phyloP scores from a whole-genome alignment of 1,140 invertebrate genomes.

The Brachionus rubens region DNA sequence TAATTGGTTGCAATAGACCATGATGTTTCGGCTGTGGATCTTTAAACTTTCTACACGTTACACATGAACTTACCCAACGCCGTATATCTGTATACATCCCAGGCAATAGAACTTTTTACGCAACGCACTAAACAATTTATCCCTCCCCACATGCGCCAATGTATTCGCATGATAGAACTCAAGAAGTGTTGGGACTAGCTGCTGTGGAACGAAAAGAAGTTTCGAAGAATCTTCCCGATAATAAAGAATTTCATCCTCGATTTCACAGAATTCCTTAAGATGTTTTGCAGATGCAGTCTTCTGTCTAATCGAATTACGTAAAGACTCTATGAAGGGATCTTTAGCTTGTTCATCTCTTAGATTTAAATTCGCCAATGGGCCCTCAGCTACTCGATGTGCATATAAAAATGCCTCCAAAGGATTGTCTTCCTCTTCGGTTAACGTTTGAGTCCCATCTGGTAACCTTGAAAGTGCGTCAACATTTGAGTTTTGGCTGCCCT shows the following conservation, averaged over 20 bases:
- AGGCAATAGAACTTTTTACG: conserved; percentile 10
- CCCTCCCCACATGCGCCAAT: not conserved
- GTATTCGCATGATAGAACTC: not conserved
- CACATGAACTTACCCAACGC: not conserved
- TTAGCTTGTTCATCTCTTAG: not conserved
- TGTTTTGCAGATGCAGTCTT: not conserved
- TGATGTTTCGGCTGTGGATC: not conserved
- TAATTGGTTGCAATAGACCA: not conserved
- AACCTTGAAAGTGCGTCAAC: not conserved
- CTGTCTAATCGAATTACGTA: not conserved
- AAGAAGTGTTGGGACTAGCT: not conserved
- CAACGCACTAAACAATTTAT: not conserved
- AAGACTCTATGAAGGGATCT: not conserved
- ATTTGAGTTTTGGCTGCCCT: not conserved
- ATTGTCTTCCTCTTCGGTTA: not conserved
- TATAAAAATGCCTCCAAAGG: not conserved
- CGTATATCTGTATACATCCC: not conserved
- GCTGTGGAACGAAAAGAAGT: not conserved
- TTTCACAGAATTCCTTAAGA: not conserved
- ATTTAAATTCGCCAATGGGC: not conserved
- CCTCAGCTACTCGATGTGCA: not conserved
- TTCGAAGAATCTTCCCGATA: not conserved
- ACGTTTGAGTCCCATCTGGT: not conserved
- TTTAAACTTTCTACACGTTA: conserved; percentile 17
- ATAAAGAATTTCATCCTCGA: not conserved